Conservation (phyloP, 2,888 invertebrate genomes). For the Deroplatys truncata region DNA sequence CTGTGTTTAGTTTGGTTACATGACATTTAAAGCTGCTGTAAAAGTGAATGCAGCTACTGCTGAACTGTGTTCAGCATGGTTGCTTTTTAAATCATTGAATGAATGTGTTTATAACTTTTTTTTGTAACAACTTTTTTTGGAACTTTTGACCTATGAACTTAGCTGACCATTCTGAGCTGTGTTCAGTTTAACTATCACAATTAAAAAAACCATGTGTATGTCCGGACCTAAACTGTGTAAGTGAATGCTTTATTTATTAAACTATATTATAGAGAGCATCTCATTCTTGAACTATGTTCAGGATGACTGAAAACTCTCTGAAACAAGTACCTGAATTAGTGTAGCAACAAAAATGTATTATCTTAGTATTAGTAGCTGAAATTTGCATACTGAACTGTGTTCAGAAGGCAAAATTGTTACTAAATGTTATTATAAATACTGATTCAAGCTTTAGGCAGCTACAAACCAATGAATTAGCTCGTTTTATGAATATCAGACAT, state of each 20-base stretch:
- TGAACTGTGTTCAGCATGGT: too few relatives aligned
- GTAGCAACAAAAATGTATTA: not conserved
- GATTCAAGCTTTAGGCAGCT: too few relatives aligned
- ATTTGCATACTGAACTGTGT: not conserved
- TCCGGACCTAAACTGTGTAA: not conserved
- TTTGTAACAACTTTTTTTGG: too few relatives aligned
- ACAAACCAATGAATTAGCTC: too few relatives aligned
- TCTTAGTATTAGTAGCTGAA: too few relatives aligned
- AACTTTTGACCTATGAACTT: too few relatives aligned
- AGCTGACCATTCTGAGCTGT: not conserved
- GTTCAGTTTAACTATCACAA: not conserved
- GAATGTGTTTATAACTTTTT: too few relatives aligned
- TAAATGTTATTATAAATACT: too few relatives aligned
- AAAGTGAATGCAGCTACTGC: too few relatives aligned
- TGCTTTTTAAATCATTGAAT: too few relatives aligned
- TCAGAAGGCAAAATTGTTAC: not conserved
- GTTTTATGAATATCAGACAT: not conserved
- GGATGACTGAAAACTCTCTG: not conserved
- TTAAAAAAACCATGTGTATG: not conserved
- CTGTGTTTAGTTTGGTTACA: too few relatives aligned
- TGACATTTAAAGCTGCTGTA: too few relatives aligned
- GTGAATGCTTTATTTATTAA: not conserved
- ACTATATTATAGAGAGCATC: not conserved
- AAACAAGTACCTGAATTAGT: not conserved
- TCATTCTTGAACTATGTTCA: not conserved